These are phyloP conservation scores for Nephrocerus scutellatus DNA, from an alignment of 2,888 invertebrate species.

Conservation along the genomic window DNA sequence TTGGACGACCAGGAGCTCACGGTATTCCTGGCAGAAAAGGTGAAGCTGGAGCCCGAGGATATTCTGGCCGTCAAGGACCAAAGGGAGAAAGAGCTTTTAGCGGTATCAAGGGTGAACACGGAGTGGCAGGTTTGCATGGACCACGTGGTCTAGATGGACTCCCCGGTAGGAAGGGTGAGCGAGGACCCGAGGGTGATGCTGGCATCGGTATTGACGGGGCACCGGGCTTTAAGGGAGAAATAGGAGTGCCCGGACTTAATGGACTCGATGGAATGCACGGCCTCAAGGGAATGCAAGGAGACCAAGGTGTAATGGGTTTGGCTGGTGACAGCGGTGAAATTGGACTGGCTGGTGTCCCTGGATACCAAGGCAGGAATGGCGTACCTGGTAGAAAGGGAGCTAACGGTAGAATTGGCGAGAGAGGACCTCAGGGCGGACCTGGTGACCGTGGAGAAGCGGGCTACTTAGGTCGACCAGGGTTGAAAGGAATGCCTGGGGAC, in stretches of 20 bases:
- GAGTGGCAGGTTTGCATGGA: constrained; percentile 50
- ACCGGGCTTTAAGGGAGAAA: constrained; percentile 54
- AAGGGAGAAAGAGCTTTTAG: constrained; percentile 57
- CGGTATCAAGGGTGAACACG: constrained; percentile 58
- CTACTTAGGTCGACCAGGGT: constrained; percentile 48
- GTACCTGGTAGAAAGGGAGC: constrained; percentile 48
- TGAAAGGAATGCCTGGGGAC: constrained; percentile 50
- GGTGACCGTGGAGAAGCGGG: constrained; percentile 49
- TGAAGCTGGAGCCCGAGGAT: constrained; percentile 32
- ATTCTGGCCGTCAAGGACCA: constrained; percentile 29
- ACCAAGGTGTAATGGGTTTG: constrained; percentile 54
- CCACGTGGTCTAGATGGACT: constrained; percentile 38
- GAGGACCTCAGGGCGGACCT: constrained; percentile 50
- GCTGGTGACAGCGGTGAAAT: constrained; percentile 48
- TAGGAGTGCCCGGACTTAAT: constrained; percentile 54
- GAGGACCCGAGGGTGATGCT: constrained; percentile 55
- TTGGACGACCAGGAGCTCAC: constrained; percentile 32
- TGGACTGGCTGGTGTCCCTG: constrained; percentile 47
- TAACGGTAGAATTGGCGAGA: constrained; percentile 42
- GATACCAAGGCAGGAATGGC: constrained; percentile 48
- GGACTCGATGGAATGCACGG: constrained; percentile 52
- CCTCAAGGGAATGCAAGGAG: constrained; percentile 44
- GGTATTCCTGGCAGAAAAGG: constrained; percentile 40
- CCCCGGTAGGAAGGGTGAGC: constrained; percentile 49
- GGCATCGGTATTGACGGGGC: constrained; percentile 51